These are phyloP conservation scores for Subacronicta megacephala DNA, from an alignment of 2,888 invertebrate genomes.

Conservation along the genomic window DNA sequence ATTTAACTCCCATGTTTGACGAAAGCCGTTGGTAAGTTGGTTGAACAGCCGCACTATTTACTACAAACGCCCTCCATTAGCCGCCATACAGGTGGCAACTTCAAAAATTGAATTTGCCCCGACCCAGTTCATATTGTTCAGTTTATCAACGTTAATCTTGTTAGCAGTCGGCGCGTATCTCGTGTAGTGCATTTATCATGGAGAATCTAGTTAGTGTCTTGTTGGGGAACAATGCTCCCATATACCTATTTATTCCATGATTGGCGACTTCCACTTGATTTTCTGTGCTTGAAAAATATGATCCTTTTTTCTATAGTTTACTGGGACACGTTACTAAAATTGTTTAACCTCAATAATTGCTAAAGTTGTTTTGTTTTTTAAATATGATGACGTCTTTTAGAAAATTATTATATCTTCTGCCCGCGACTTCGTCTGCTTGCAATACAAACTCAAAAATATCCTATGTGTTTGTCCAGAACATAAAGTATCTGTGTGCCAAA, in stretches of 20 bases:
- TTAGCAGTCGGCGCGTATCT: conserved; percentile 62
- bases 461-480: too few relatives aligned
- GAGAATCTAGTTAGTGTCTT: conserved; percentile 61
- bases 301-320: too few relatives aligned
- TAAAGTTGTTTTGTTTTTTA: too few relatives aligned
- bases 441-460: too few relatives aligned
- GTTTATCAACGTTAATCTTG: conserved; percentile 74
- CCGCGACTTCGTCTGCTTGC: too few relatives aligned
- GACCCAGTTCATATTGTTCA: conserved; percentile 75
- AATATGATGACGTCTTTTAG: too few relatives aligned
- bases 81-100: conserved; percentile 50
- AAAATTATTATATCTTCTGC: too few relatives aligned
- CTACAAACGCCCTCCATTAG: conserved; percentile 42
- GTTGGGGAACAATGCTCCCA: conserved; percentile 49
- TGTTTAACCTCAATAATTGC: too few relatives aligned
- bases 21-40: conserved; percentile 3
- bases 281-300: conserved; percentile 7
- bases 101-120: conserved; percentile 72
- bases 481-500: too few relatives aligned
- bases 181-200: conserved; percentile 62
- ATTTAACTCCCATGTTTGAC: background rate
- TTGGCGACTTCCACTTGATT: conserved; percentile 15
- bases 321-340: too few relatives aligned
- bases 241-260: conserved; percentile 45
- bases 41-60: conserved; percentile 14